Percentiles rank a stretch among this genome's conserved stretches.
Evolutionary conservation across 2,888 invertebrate species (phyloP).

Genomic region (Aphelenchoides bicaudatus): DNA sequence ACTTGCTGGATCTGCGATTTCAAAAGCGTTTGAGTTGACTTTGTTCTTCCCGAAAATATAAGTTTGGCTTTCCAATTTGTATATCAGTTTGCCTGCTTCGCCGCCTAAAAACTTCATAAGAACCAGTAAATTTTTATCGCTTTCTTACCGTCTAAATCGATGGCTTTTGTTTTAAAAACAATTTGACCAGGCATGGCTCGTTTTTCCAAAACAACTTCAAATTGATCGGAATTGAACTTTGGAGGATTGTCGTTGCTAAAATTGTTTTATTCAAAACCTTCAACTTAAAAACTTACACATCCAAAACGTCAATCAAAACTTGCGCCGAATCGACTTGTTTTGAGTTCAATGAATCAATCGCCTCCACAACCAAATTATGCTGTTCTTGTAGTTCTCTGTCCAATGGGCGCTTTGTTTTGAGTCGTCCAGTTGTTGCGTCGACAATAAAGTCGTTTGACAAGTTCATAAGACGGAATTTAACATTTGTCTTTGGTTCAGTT

Average conservation of each 20-base stretch:
- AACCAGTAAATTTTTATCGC: neutral
- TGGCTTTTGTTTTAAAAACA: neutral
- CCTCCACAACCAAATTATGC: slow-evolving; percentile 1
- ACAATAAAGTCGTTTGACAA: neutral
- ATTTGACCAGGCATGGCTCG: neutral
- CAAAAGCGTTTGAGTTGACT: too few relatives aligned
- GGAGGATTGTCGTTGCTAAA: slow-evolving; percentile 12
- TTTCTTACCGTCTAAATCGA: slow-evolving; percentile 5
- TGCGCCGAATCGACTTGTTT: neutral
- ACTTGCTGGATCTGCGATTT: too few relatives aligned
- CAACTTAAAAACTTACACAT: slow-evolving; percentile 1
- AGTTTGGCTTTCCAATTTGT: too few relatives aligned
- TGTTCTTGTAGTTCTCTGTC: neutral
- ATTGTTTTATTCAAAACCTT: neutral
- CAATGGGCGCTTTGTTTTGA: neutral
- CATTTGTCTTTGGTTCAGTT: neutral
- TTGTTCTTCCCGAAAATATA: too few relatives aligned
- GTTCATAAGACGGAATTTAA: slow-evolving; percentile 1
- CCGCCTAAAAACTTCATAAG: neutral
- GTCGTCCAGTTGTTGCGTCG: neutral
- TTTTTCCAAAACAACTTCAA: slow-evolving; percentile 4
- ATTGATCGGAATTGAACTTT: neutral
- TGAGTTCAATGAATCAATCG: neutral
- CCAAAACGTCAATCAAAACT: slow-evolving; percentile 2
- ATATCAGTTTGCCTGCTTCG: neutral